Conservation (phyloP, 2,113 vertebrate genomes). For the Pogona vitticeps region DNA sequence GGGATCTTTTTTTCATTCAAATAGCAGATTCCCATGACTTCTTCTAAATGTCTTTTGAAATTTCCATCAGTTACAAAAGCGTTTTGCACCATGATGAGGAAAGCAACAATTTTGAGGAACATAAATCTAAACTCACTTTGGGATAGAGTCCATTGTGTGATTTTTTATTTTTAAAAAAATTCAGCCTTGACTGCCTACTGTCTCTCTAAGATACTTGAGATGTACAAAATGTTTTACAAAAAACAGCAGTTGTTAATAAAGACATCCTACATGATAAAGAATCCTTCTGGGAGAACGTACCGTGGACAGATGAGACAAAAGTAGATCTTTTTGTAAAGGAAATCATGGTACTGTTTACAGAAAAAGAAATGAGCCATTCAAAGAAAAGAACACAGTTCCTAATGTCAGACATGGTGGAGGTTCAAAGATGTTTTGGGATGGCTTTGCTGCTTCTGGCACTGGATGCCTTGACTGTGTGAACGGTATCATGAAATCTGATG, state of each 20-base stretch:
- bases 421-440: too few species aligned
- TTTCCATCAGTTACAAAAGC: background rate
- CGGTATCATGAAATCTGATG: too few species aligned
- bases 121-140: background rate
- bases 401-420: too few species aligned
- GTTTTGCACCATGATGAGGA: background rate
- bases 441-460: too few species aligned
- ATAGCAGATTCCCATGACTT: background rate
- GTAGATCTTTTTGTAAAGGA: too few species aligned
- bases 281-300: too few species aligned
- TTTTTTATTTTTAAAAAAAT: too few species aligned
- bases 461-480: too few species aligned
- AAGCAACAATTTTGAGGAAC: background rate
- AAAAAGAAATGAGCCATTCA: too few species aligned
- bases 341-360: too few species aligned
- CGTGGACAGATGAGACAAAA: too few species aligned
- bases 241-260: background rate
- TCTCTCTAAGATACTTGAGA: slow-evolving; percentile 39
- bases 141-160: background rate
- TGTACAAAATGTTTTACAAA: background rate
- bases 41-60: background rate
- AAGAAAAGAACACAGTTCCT: too few species aligned
- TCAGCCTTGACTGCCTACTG: background rate
- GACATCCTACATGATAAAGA: slow-evolving; percentile 1
- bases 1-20: background rate